Conservation (phyloP, 2,797 vertebrate genomes). For the Syngnathus rostellatus region DNA sequence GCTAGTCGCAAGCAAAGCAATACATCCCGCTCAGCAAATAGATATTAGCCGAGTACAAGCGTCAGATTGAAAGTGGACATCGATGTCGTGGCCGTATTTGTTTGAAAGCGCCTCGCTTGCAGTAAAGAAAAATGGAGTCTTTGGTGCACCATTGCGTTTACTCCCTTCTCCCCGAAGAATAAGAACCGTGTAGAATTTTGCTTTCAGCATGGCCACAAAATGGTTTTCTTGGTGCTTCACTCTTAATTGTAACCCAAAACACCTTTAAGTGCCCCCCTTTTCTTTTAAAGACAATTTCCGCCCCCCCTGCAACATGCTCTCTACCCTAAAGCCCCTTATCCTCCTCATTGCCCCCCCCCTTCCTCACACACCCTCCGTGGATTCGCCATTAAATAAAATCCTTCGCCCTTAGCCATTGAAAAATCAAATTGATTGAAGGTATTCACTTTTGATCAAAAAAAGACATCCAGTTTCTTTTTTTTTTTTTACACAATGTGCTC, state of each 20-base stretch:
- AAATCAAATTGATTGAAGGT: constrained; percentile 21
- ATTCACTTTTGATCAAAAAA: constrained; percentile 11
- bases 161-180: constrained; percentile 46
- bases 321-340: constrained; percentile 53
- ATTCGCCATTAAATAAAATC: constrained; percentile 48
- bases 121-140: constrained; percentile 8
- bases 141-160: constrained; percentile 23
- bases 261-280: constrained; percentile 53
- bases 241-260: constrained; percentile 40
- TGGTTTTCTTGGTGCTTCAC: constrained; percentile 58
- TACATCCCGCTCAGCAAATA: constrained; percentile 31
- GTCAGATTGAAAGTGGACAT: constrained; percentile 24
- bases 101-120: constrained; percentile 17
- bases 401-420: constrained; percentile 33
- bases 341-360: constrained; percentile 43
- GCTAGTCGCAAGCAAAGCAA: constrained; percentile 44
- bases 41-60: constrained; percentile 9
- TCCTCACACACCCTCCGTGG: constrained; percentile 63
- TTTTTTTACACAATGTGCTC: constrained; percentile 29
- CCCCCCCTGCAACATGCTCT: constrained; percentile 25
- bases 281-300: constrained; percentile 47
- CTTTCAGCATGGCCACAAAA: constrained; percentile 56
- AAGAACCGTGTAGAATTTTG: constrained; percentile 43
- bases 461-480: constrained; percentile 22
- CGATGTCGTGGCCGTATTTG: constrained; percentile 23